Conservation (phyloP, 2,888 invertebrate species). For the Ecliptopera silaceata region DNA sequence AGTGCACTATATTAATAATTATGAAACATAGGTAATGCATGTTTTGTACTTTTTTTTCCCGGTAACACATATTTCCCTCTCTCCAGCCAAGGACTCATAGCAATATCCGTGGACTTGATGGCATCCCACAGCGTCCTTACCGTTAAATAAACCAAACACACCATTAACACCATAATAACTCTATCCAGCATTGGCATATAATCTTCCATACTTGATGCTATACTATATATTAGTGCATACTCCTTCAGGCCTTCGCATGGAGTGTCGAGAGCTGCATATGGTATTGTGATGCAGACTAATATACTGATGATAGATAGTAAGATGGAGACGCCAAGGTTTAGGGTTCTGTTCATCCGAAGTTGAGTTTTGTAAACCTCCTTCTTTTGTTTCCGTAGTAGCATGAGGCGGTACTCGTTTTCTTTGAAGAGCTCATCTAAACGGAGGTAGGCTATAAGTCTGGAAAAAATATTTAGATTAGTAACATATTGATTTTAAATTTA, state of each 20-base stretch:
- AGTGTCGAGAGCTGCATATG: slow-evolving; percentile 44
- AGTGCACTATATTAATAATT: background rate
- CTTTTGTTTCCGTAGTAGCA: slow-evolving; percentile 41
- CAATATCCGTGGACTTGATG: slow-evolving; percentile 50
- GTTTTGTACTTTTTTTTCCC: background rate
- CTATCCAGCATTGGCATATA: slow-evolving; percentile 47
- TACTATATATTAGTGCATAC: slow-evolving; percentile 35
- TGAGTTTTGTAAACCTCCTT: slow-evolving; percentile 40
- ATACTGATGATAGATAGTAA: slow-evolving; percentile 50
- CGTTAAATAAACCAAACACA: slow-evolving; percentile 44
- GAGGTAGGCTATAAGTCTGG: slow-evolving; percentile 48
- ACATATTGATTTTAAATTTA: too few relatives aligned
- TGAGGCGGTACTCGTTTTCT: slow-evolving; percentile 37
- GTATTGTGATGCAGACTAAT: slow-evolving; percentile 52
- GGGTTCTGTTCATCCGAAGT: slow-evolving; percentile 39
- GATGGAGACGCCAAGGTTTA: slow-evolving; percentile 50
- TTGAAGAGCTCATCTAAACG: slow-evolving; percentile 38
- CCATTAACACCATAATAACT: slow-evolving; percentile 43
- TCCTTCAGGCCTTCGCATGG: slow-evolving; percentile 48
- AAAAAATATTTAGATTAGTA: slow-evolving; percentile 13
- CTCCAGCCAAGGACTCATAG: slow-evolving; percentile 54
- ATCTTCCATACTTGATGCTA: slow-evolving; percentile 40
- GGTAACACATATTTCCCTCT: slow-evolving; percentile 46
- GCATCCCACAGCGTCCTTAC: slow-evolving; percentile 46
- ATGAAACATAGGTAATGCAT: slow-evolving; percentile 2